Evolutionary conservation across 2,888 invertebrate species (phyloP).

Genomic region (Tromatobia lineatoria): DNA sequence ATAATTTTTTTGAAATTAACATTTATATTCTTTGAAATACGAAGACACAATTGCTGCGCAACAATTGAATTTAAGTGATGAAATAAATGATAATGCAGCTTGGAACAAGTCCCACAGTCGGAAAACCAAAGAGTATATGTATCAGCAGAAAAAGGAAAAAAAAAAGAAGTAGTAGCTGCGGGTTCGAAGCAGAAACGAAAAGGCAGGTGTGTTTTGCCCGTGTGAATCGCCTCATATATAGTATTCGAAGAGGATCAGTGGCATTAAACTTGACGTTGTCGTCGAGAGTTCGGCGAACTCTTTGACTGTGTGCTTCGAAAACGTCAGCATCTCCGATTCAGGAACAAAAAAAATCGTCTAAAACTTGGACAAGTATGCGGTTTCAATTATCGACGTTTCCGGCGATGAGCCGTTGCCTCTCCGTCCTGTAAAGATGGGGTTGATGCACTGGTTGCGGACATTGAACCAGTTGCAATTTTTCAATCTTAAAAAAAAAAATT

Average conservation of each 20-base stretch:
- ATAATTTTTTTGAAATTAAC: too few relatives aligned
- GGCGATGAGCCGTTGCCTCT: slow-evolving; percentile 29
- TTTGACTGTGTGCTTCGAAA: slow-evolving; percentile 46
- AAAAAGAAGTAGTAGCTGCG: slow-evolving; percentile 33
- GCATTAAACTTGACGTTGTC: slow-evolving; percentile 51
- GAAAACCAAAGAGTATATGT: slow-evolving; percentile 41
- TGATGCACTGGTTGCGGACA: slow-evolving; percentile 22
- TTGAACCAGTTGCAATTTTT: slow-evolving; percentile 18
- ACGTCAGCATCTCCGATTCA: slow-evolving; percentile 60
- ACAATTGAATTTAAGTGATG: not conserved
- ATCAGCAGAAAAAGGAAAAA: slow-evolving; percentile 48
- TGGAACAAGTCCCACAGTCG: not conserved
- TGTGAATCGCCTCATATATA: slow-evolving; percentile 44
- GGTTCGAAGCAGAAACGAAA: slow-evolving; percentile 41
- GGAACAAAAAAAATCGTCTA: slow-evolving; percentile 29
- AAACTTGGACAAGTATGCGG: slow-evolving; percentile 55
- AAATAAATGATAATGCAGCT: not conserved
- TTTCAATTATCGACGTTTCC: slow-evolving; percentile 65
- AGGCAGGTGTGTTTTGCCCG: slow-evolving; percentile 58
- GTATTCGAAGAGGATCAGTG: slow-evolving; percentile 55
- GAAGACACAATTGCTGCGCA: not conserved
- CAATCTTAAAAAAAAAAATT: not conserved
- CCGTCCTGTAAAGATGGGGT: not conserved
- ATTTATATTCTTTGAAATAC: too few relatives aligned
- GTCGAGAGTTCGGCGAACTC: slow-evolving; percentile 62